These are phyloP conservation scores for Oxycera nigricornis DNA, from an alignment of 2,888 invertebrate species.

Conservation along the genomic window DNA sequence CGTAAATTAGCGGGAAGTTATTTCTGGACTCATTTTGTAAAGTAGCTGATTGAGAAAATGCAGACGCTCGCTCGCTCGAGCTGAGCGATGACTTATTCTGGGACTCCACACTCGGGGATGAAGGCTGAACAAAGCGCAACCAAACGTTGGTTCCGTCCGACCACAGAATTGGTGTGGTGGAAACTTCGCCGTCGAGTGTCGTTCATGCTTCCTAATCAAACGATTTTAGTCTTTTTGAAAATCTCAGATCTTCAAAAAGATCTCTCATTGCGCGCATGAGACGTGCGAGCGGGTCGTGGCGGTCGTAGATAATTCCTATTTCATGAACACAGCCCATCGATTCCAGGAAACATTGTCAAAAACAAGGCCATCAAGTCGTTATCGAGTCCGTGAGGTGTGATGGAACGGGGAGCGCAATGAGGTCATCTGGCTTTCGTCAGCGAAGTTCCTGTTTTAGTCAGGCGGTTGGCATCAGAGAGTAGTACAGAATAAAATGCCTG, in stretches of 20 bases:
- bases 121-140: too few species aligned
- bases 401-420: background rate
- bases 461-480: too few species aligned
- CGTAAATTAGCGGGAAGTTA: constrained; percentile 34
- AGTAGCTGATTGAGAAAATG: constrained; percentile 35
- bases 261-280: background rate
- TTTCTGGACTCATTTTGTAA: constrained; percentile 39
- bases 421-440: constrained; percentile 28
- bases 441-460: background rate
- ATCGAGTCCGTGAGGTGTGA: constrained; percentile 23
- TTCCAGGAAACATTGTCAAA: constrained; percentile 24
- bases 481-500: too few species aligned
- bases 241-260: too few species aligned
- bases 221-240: background rate
- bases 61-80: constrained; percentile 29
- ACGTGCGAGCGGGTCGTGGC: background rate
- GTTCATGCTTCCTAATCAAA: background rate
- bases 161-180: background rate
- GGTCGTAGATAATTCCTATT: background rate
- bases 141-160: background rate
- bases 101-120: too few species aligned
- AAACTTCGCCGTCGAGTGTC: background rate
- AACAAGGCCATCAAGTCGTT: background rate
- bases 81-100: background rate
- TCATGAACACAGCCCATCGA: background rate